These are phyloP conservation scores for Rhodeus uyekii DNA, from an alignment of 2,797 vertebrate species.

Conservation along the genomic window DNA sequence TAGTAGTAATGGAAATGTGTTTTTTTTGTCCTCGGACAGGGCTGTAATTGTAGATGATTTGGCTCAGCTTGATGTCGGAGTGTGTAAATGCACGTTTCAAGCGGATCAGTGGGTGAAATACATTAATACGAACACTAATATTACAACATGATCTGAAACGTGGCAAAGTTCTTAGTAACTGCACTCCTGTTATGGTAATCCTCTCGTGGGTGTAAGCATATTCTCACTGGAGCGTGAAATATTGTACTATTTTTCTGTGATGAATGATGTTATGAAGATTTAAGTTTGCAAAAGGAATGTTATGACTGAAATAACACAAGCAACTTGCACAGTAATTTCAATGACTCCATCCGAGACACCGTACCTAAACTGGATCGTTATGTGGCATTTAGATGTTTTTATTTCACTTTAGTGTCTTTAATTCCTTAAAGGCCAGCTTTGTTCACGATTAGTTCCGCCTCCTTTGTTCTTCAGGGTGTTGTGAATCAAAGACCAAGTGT, in stretches of 20 bases:
- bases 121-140: slow-evolving; percentile 30
- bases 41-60: slow-evolving; percentile 20
- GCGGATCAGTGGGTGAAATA: slow-evolving; percentile 31
- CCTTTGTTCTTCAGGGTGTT: not conserved
- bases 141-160: slow-evolving; percentile 37
- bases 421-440: slow-evolving; percentile 27
- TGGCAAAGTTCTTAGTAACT: slow-evolving; percentile 25
- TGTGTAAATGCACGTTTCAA: slow-evolving; percentile 37
- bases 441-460: not conserved
- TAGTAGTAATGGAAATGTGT: not conserved
- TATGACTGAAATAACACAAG: not conserved
- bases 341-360: not conserved
- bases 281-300: slow-evolving; percentile 1
- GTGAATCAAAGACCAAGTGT: slow-evolving; percentile 8
- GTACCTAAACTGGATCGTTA: slow-evolving; percentile 6
- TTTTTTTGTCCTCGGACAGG: too few relatives aligned
- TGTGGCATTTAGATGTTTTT: slow-evolving; percentile 38
- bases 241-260: not conserved
- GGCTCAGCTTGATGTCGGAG: not conserved
- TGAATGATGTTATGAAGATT: slow-evolving; percentile 25
- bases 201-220: slow-evolving; percentile 29
- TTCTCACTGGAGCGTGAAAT: slow-evolving; percentile 19
- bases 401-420: slow-evolving; percentile 19
- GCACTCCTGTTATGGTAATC: slow-evolving; percentile 24
- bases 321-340: not conserved